Base-by-base conservation (phyloP, 1,140 invertebrate genomes). In the Ceratosolen solmsi region DNA sequence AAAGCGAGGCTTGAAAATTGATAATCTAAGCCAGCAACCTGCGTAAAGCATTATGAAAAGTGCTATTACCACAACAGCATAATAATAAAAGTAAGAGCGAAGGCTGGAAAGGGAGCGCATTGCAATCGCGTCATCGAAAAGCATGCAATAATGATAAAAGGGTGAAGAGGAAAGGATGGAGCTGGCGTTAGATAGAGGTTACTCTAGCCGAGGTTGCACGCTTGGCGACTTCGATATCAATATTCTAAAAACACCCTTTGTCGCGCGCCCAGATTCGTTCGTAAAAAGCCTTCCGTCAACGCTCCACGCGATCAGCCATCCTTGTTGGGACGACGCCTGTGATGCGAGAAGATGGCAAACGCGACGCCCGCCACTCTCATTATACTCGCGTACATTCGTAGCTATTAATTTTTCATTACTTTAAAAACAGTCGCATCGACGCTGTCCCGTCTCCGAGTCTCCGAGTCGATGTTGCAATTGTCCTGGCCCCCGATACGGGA, bases 191-290 rank as follows among this genome's bases (percentile, higher is more conserved):
- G 41, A 13, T 46, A 5, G 41, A 13, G 13, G 5, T 46, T 46
- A 46, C 41, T 46, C 41, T 5, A 13, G 41, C 41, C 5, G 15
- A 63, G 54, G 25, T 30, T 70, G 49, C 30, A 80, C 58, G 82
- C 79, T 85, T 87, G 70, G 85, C 86, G 81, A 86, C 86, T 89
- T 90, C 90, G 88, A 90, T 91, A 91, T 90, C 90, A 91, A 91
- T 91, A 91, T 91, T 89, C 88, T 91, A 90, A 90, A 91, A 91
- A 89, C 89, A 81, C 86, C 87, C 89, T 91, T 91, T 91, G 90
- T 90, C 58, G 20, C 27, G 20, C 33, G 30, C 41, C 5, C 56
- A 38, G n/a, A 56, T 51, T 58, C 56, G 38, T 85, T 86, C 79
- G 87, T 86, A 84, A 90, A 90, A 89, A 89, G 85, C 89, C 86